Percentiles rank a stretch among this genome's conserved stretches.
phyloP scores from a whole-genome alignment of 1,140 invertebrate species.

The Triops cancriformis region DNA sequence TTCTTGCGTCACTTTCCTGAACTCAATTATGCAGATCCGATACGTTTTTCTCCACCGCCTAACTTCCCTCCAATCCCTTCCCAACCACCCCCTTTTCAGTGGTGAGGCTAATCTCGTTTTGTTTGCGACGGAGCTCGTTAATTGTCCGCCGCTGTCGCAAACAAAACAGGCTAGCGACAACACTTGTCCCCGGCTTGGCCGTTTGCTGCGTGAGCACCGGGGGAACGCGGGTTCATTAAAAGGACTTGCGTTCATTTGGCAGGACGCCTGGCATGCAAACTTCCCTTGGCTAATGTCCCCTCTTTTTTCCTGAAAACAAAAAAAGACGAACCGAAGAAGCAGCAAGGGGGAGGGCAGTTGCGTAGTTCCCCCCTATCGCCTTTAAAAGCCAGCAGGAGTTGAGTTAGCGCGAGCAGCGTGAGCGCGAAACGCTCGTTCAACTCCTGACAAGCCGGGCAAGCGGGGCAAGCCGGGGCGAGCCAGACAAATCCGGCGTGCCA shows the following conservation, averaged over 20 bases:
- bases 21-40: no score
- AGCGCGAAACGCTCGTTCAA: background rate
- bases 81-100: background rate
- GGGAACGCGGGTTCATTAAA: background rate
- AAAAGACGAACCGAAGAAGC: background rate
- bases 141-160: background rate
- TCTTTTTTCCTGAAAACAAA: no score
- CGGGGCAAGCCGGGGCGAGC: no score
- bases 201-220: background rate
- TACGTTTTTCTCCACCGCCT: background rate
- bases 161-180: background rate
- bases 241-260: background rate
- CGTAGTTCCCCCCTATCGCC: background rate
- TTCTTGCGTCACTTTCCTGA: no score
- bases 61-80: background rate
- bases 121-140: background rate
- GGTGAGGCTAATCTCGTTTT: background rate
- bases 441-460: background rate
- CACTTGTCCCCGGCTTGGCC: background rate
- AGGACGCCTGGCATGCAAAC: slow-evolving; percentile 3
- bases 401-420: background rate
- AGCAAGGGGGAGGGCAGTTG: background rate
- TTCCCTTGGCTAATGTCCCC: background rate
- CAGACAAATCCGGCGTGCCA: background rate
- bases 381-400: background rate